Conservation (phyloP, 2,888 invertebrate genomes). For the Lepidochrysops patricia region DNA sequence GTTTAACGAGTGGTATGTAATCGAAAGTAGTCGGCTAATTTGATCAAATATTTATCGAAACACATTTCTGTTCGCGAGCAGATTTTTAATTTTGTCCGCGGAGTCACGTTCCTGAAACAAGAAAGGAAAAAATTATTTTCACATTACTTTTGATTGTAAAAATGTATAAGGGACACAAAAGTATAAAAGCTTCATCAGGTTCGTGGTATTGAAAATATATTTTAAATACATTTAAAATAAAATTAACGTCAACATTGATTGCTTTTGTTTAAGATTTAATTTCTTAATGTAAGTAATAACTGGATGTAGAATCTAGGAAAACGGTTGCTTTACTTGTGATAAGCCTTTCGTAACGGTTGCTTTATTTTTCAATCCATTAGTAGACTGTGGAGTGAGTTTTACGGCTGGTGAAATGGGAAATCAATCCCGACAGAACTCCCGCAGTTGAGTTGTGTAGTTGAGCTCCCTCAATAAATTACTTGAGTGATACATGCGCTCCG, state of each 20-base stretch:
- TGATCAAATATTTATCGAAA: conserved; percentile 60
- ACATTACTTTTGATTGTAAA: background rate
- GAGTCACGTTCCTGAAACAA: conserved; percentile 46
- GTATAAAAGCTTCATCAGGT: background rate
- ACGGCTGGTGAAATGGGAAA: conserved; percentile 43
- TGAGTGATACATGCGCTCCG: background rate
- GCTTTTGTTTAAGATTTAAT: too few relatives aligned
- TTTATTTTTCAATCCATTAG: conserved; percentile 30
- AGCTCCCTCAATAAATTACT: conserved; percentile 35
- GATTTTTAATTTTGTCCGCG: conserved; percentile 2
- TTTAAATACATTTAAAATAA: too few relatives aligned
- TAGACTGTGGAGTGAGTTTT: conserved; percentile 32
- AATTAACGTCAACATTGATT: too few relatives aligned
- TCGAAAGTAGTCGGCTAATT: conserved; percentile 60
- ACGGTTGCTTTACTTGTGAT: background rate
- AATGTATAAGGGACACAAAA: background rate
- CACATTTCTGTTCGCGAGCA: conserved; percentile 51
- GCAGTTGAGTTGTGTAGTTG: conserved; percentile 46
- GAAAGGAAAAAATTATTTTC: conserved; percentile 24
- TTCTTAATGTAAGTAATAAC: background rate
- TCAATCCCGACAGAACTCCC: conserved; percentile 64
- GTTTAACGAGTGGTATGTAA: conserved; percentile 47
- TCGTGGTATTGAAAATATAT: background rate
- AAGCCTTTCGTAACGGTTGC: background rate
- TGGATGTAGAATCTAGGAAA: background rate